Evolutionary conservation across 2,888 invertebrate species (phyloP).

Genomic region (Rhamnusium bicolor): DNA sequence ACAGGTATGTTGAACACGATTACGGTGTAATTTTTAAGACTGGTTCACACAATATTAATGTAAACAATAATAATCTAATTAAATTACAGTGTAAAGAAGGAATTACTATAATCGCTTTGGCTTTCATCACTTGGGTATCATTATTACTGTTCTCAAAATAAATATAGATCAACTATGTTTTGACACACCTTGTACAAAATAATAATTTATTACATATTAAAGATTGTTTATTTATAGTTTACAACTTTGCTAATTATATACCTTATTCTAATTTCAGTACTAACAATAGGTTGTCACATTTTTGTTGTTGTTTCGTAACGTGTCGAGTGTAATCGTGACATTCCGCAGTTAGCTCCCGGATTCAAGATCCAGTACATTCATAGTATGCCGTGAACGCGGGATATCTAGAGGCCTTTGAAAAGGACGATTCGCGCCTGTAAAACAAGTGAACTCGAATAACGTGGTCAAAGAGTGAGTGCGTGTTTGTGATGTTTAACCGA

Average conservation of each 20-base stretch:
- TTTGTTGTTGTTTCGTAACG: constrained; percentile 37
- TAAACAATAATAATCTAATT: neutral
- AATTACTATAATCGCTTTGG: neutral
- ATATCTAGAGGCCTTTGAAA: constrained; percentile 62
- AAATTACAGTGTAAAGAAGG: neutral
- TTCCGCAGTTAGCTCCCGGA: constrained; percentile 61
- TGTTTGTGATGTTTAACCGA: constrained; percentile 45
- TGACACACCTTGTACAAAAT: neutral
- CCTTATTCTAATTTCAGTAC: constrained; percentile 37
- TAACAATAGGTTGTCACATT: constrained; percentile 34
- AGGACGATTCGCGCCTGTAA: constrained; percentile 56
- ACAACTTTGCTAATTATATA: constrained; percentile 34
- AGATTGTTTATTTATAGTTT: constrained; percentile 13
- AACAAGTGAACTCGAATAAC: constrained; percentile 62
- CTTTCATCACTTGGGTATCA: neutral
- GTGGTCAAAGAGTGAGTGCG: constrained; percentile 61
- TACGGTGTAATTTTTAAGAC: neutral
- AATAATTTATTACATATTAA: neutral
- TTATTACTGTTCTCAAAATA: neutral
- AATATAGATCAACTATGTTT: neutral
- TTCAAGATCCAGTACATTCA: constrained; percentile 63
- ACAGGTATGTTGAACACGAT: too few relatives aligned
- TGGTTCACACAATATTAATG: neutral
- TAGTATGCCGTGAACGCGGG: constrained; percentile 59
- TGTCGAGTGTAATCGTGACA: constrained; percentile 43